A percentile compares a stretch with the other conserved stretches of the same genome.
Evolutionary conservation across 2,113 vertebrate species (phyloP).

Genomic region (Tamias sibiricus): DNA sequence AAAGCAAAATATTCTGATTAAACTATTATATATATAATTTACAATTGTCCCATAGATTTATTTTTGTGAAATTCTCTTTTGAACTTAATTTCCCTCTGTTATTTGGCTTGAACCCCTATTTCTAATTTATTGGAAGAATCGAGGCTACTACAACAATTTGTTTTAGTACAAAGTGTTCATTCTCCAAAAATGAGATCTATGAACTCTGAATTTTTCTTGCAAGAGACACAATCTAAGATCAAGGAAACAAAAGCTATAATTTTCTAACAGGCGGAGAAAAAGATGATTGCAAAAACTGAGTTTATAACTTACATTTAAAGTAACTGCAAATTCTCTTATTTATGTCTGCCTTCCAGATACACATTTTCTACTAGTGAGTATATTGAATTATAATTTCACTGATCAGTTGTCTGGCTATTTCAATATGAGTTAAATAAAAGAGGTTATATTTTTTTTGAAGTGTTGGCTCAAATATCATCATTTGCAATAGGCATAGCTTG

Average conservation of each 20-base stretch:
- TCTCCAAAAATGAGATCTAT: constrained; percentile 77
- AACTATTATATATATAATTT: background rate
- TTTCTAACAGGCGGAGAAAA: constrained; percentile 42
- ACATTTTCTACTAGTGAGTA: background rate
- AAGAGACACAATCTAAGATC: constrained; percentile 46
- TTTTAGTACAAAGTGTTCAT: constrained; percentile 78
- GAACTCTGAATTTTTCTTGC: constrained; percentile 81
- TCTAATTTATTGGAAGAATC: constrained; percentile 81
- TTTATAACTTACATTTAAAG: background rate
- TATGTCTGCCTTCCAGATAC: background rate
- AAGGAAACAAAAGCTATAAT: constrained; percentile 7
- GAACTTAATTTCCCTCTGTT: constrained; percentile 81
- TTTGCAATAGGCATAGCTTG: background rate
- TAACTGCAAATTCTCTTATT: background rate
- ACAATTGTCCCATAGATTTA: constrained; percentile 64
- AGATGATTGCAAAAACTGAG: background rate
- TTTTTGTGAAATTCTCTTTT: constrained; percentile 73
- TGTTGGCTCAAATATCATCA: background rate
- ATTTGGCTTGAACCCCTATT: constrained; percentile 73
- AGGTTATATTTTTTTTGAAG: background rate
- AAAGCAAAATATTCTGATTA: constrained; percentile 80
- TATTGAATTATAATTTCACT: background rate
- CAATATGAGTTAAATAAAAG: background rate
- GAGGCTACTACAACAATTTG: constrained; percentile 71
- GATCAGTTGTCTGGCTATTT: background rate